Percentiles rank a stretch among this genome's conserved stretches.
Evolutionary conservation across 2,113 vertebrate species (phyloP).

Genomic region (Phaethornis superciliosus): DNA sequence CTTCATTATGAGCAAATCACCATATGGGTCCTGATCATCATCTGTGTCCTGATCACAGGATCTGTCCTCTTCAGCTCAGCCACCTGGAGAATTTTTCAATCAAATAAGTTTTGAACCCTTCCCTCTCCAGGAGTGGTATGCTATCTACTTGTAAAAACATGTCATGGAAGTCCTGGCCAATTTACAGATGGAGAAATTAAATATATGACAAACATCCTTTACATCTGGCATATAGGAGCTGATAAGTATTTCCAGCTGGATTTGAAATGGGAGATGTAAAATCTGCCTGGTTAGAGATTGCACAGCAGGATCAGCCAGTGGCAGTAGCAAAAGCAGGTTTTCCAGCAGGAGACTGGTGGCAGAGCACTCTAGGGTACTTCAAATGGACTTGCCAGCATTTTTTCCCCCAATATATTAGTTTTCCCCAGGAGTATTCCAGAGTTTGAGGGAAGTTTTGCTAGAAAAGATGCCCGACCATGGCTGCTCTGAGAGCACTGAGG

Average conservation of each 20-base stretch:
- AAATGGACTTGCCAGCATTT: neutral
- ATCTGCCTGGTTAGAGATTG: neutral
- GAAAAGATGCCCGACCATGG: accelerated
- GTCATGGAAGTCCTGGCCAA: neutral
- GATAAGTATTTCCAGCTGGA: constrained; percentile 60
- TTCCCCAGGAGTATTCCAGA: neutral
- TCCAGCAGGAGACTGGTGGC: neutral
- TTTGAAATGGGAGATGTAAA: neutral
- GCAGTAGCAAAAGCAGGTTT: neutral
- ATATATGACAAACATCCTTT: neutral
- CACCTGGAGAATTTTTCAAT: neutral
- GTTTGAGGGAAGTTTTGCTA: neutral
- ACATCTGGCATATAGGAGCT: neutral
- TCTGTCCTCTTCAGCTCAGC: neutral
- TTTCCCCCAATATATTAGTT: neutral
- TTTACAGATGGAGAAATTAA: constrained; percentile 9
- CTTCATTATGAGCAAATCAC: neutral
- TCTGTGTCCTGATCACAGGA: neutral
- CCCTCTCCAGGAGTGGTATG: neutral
- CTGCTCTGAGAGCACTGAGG: accelerated
- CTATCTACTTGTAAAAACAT: neutral
- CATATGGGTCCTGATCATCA: too few species aligned
- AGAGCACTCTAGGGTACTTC: too few species aligned
- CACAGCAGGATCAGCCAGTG: neutral
- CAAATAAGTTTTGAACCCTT: neutral